Conservation (phyloP, 2,113 vertebrate species). For the Microcebus murinus region DNA sequence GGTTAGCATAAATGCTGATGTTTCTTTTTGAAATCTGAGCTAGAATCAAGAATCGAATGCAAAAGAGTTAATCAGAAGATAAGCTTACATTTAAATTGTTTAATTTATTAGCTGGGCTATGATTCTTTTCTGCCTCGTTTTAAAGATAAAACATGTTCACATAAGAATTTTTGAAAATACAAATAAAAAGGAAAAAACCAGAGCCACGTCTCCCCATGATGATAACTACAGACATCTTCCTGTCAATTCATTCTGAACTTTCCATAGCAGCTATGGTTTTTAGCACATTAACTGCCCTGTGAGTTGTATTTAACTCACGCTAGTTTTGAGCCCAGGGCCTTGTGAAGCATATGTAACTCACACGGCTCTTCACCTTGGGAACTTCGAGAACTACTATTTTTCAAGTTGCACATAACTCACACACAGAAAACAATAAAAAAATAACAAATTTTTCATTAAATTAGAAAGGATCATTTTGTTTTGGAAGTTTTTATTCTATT, state of each 20-base stretch:
- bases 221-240: not conserved
- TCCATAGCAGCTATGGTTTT: not conserved
- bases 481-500: no score
- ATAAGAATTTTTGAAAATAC: not conserved
- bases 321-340: no score
- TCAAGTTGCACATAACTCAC: no score
- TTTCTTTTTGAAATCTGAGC: not conserved
- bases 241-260: not conserved
- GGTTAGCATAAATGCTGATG: not conserved
- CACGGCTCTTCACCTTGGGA: no score
- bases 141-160: not conserved
- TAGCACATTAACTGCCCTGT: no score
- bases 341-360: no score
- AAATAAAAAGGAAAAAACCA: not conserved
- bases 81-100: not conserved
- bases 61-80: not conserved
- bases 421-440: no score
- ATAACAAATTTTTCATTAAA: no score
- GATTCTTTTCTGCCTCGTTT: not conserved
- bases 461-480: no score
- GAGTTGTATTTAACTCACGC: no score
- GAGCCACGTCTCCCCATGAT: not conserved
- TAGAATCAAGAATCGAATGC: not conserved
- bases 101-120: not conserved
- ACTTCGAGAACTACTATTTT: no score